Evolutionary conservation across 2,888 invertebrate species (phyloP), one percentile per base, ranked within the genome.

Genomic region (Sycophila texana): DNA sequence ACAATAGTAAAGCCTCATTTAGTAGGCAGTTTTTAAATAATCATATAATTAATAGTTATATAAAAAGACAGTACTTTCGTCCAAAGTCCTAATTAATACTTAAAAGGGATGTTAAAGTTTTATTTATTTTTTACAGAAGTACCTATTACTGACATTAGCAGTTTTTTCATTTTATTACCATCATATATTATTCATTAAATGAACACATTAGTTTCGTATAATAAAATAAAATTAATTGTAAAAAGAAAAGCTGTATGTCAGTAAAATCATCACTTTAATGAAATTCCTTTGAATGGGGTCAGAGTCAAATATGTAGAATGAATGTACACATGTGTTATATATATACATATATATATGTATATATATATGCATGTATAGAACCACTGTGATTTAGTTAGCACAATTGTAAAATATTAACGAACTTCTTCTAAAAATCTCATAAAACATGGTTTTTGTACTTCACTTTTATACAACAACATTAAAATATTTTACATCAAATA

Each of bases 381-480:
- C 18, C 61, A 58, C 75, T 76, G 65, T 77, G 71, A 77, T 77
- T 77, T 77, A 77, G 70, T 71, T 70, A 77, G 71, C 77, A 77
- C 47, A 77, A 77, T 58, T 75, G 47, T 71, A 77, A 71, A 61
- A 77, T 57, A 49, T 18, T 57, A 57, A 75, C 55, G 18, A 55
- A 76, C 71, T 58, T 57, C 65, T 77, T 77, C 58, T 49, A 51
- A 77, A 26, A 71, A 77, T 65, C 58, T 65, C 77, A 49, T 18
- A 57, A 26, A n/a, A 39, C 39, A 57, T 60, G n/a, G 51, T 57
- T 75, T 76, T 65, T 77, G 57, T 71, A 77, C 65, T 71, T 77
- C 71, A 57, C 63, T 65, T 57, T 30, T 30, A 55, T 70, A 63
- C 58, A 26, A 58, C 60, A 61, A 55, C 10, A 55, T 73, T 18